Evolutionary conservation across 2,888 invertebrate species (phyloP).

Genomic region (Acrobasis suavella): DNA sequence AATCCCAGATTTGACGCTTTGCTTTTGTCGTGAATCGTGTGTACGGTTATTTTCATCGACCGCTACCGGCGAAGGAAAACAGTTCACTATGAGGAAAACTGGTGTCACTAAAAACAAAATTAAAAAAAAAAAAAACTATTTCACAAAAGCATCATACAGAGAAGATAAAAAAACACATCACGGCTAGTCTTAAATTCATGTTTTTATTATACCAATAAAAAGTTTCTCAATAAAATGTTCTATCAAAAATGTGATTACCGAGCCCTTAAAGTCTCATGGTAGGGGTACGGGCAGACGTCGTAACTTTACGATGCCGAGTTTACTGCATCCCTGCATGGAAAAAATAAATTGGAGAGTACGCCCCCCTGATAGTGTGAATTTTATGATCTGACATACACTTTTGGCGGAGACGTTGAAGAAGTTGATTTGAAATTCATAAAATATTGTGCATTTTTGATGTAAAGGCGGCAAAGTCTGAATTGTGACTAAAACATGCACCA

Average conservation of each 20-base stretch:
- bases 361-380: conserved; percentile 60
- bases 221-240: conserved; percentile 24
- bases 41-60: no score
- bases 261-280: conserved; percentile 46
- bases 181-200: conserved; percentile 22
- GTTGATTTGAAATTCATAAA: no score
- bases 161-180: conserved; percentile 6
- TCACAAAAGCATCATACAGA: neutral
- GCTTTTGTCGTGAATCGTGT: no score
- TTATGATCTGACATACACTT: conserved; percentile 49
- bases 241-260: conserved; percentile 24
- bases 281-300: conserved; percentile 68
- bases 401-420: conserved; percentile 7
- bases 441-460: no score
- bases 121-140: neutral
- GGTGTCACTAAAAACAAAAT: neutral
- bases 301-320: conserved; percentile 74
- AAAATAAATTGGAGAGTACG: conserved; percentile 79
- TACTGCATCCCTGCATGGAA: conserved; percentile 77
- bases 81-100: no score
- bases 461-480: no score
- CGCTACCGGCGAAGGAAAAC: no score
- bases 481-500: no score
- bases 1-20: no score
- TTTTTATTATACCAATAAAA: conserved; percentile 27